Evolutionary conservation across 2,113 vertebrate species (phyloP).

Genomic region (Kryptolebias marmoratus): DNA sequence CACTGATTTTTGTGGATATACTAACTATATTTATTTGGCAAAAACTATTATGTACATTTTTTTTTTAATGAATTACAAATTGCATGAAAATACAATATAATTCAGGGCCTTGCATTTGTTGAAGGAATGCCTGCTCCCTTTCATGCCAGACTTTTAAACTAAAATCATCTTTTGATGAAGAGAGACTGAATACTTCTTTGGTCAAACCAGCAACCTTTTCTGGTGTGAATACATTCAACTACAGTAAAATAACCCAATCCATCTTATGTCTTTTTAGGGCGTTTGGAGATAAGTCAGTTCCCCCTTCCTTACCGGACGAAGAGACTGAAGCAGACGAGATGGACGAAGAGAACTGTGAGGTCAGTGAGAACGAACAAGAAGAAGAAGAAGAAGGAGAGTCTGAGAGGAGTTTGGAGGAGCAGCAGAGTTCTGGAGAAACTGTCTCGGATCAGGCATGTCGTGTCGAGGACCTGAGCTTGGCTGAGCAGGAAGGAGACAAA

Average conservation of each 20-base stretch:
- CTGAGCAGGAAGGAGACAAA: conserved; percentile 43
- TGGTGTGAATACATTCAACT: not conserved
- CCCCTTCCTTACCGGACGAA: conserved; percentile 82
- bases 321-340: conserved; percentile 41
- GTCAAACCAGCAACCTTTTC: not conserved
- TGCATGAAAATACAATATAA: too few species aligned
- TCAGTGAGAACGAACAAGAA: conserved; percentile 41
- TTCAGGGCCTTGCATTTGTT: too few species aligned
- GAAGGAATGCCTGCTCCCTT: too few species aligned
- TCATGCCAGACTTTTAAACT: too few species aligned
- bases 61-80: too few species aligned
- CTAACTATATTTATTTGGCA: too few species aligned
- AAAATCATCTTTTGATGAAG: too few species aligned
- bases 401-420: conserved; percentile 47
- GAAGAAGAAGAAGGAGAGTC: conserved; percentile 45
- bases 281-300: conserved; percentile 90
- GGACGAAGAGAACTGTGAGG: conserved; percentile 47
- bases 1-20: too few species aligned
- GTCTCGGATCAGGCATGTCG: conserved; percentile 48
- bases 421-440: not conserved
- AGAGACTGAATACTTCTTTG: too few species aligned
- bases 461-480: conserved; percentile 66
- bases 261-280: conserved; percentile 76
- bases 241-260: not conserved
- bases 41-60: too few species aligned